These are phyloP conservation scores for Scaptodrosophila latifasciaeformis DNA, from an alignment of 2,888 invertebrate genomes.

Conservation along the genomic window DNA sequence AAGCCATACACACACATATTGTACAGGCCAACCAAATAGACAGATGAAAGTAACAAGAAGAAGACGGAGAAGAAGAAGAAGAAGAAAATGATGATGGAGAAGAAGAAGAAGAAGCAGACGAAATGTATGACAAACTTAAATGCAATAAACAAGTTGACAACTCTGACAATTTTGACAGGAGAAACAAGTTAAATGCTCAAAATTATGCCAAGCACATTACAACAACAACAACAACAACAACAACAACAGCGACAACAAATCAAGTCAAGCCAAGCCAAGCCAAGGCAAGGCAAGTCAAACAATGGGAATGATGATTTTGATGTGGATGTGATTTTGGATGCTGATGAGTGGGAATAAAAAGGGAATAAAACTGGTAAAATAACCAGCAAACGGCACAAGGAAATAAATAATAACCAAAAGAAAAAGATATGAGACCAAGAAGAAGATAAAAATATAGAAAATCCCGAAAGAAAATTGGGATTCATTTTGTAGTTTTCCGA, in stretches of 20 bases:
- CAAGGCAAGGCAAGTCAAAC: too few relatives aligned
- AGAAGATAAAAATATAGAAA: too few relatives aligned
- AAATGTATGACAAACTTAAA: constrained; percentile 40
- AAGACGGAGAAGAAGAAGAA: constrained; percentile 13
- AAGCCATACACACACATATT: too few relatives aligned
- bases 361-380: not conserved
- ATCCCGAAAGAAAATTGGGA: too few relatives aligned
- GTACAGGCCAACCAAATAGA: not conserved
- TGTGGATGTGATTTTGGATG: too few relatives aligned
- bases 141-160: constrained; percentile 56
- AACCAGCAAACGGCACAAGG: constrained; percentile 23
- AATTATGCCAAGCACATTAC: constrained; percentile 40
- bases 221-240: not conserved
- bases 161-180: constrained; percentile 53
- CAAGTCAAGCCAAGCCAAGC: too few relatives aligned
- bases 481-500: too few relatives aligned
- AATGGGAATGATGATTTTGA: too few relatives aligned
- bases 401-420: too few relatives aligned
- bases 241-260: not conserved
- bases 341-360: too few relatives aligned
- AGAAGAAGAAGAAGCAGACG: not conserved
- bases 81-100: not conserved
- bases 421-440: too few relatives aligned
- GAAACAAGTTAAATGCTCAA: constrained; percentile 50
- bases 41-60: constrained; percentile 22